Base-by-base conservation (phyloP, 1,140 invertebrate genomes). In the Stegodyphus mimosarum region DNA sequence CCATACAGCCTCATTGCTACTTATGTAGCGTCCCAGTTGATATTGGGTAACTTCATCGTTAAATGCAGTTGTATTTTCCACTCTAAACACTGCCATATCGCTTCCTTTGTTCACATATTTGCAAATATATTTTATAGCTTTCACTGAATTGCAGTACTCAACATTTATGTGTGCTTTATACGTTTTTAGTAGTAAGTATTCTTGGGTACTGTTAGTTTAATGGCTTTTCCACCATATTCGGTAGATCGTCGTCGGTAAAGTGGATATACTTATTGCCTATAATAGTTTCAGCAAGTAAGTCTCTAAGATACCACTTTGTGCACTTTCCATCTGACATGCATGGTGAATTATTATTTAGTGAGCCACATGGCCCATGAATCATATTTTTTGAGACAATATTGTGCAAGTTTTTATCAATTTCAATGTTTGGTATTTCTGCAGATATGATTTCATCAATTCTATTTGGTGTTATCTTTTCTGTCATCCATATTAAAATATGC, bases 281-380 rank as follows among this genome's bases (percentile, higher is more conserved):
- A n/a, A n/a, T n/a, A n/a, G n/a, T n/a, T n/a, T n/a, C n/a, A n/a
- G n/a, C n/a, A n/a, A n/a, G n/a, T n/a, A n/a, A n/a, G n/a, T n/a
- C n/a, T n/a, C n/a, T n/a, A n/a, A n/a, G n/a, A n/a, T n/a, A n/a
- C n/a, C n/a, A n/a, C n/a, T n/a, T n/a, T n/a, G n/a, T n/a, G n/a
- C n/a, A n/a, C n/a, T n/a, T n/a, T n/a, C n/a, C n/a, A n/a, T n/a
- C n/a, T n/a, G n/a, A n/a, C n/a, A n/a, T n/a, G n/a, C n/a, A n/a
- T n/a, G n/a, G n/a, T n/a, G n/a, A n/a, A n/a, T n/a, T n/a, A n/a
- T n/a, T n/a, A n/a, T n/a, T n/a, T n/a, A n/a, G n/a, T n/a, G n/a
- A n/a, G n/a, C n/a, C 92, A 89, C 92, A 93, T 73, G 92, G 92
- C 53, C 92, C 92, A 90, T 93, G 92, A 86, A 92, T 91, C 92